Percentiles rank a stretch among this genome's conserved stretches.
phyloP scores from a whole-genome alignment of 2,797 vertebrate species.

The Lacerta viridis region DNA sequence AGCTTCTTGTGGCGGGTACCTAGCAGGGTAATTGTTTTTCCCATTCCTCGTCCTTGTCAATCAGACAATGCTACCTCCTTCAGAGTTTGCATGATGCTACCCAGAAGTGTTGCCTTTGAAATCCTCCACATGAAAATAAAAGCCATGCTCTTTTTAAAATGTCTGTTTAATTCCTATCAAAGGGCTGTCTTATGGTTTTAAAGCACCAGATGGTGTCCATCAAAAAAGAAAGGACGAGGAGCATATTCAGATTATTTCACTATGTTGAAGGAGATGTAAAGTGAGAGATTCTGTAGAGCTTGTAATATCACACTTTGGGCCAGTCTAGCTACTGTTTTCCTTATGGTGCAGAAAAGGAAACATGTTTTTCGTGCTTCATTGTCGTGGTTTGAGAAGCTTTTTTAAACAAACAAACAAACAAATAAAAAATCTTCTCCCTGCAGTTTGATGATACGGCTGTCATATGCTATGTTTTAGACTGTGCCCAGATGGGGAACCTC shows the following conservation, averaged over 20 bases:
- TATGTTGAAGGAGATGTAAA: neutral
- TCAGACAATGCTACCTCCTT: neutral
- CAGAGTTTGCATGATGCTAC: neutral
- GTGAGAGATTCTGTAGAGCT: neutral
- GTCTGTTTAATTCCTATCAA: neutral
- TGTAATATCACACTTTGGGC: neutral
- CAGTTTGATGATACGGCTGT: neutral
- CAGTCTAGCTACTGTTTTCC: neutral
- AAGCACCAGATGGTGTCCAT: constrained; percentile 12
- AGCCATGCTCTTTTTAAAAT: neutral
- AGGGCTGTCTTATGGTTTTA: constrained; percentile 13
- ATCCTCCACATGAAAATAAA: neutral
- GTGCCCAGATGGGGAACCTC: no score
- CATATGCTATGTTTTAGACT: neutral
- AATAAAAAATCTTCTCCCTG: neutral
- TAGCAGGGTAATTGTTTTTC: neutral
- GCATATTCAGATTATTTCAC: neutral
- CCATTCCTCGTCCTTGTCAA: neutral
- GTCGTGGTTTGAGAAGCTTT: constrained; percentile 2
- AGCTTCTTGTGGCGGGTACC: neutral
- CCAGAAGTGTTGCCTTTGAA: neutral
- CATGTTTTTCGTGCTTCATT: constrained; percentile 1
- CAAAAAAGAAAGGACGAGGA: constrained; percentile 3
- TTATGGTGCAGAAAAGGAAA: neutral
- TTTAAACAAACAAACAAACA: no score